Evolutionary conservation across 2,797 vertebrate species (phyloP).

Genomic region (Dryobates pubescens): DNA sequence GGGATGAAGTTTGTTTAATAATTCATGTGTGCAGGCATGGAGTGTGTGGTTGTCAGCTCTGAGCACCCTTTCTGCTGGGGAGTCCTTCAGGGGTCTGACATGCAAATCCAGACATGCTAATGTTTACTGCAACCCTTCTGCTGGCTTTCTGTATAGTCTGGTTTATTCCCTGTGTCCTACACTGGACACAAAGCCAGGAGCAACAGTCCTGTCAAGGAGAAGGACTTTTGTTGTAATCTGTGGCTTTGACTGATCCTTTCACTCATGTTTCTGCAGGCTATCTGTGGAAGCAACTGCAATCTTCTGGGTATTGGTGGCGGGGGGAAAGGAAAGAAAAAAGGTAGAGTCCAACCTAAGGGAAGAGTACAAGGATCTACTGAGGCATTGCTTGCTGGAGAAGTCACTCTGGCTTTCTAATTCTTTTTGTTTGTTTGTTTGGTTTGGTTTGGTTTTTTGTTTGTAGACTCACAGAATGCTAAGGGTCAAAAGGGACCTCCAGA

Average conservation of each 20-base stretch:
- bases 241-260: not conserved
- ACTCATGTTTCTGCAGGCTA: not conserved
- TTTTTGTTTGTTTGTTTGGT: no score
- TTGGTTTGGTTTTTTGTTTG: no score
- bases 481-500: no score
- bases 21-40: not conserved
- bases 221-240: not conserved
- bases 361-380: not conserved
- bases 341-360: not conserved
- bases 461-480: no score
- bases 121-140: not conserved
- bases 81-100: not conserved
- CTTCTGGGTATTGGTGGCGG: not conserved
- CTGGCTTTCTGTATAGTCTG: not conserved
- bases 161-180: not conserved
- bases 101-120: not conserved
- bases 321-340: accelerated
- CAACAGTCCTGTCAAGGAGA: accelerated
- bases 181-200: not conserved
- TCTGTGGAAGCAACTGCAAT: not conserved
- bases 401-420: not conserved
- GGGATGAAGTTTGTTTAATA: not conserved
- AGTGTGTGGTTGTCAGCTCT: not conserved
- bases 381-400: not conserved
- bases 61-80: not conserved